Evolutionary conservation across 2,888 invertebrate species (phyloP), one percentile per base, ranked within the genome.

Genomic region (Oscheius onirici): DNA sequence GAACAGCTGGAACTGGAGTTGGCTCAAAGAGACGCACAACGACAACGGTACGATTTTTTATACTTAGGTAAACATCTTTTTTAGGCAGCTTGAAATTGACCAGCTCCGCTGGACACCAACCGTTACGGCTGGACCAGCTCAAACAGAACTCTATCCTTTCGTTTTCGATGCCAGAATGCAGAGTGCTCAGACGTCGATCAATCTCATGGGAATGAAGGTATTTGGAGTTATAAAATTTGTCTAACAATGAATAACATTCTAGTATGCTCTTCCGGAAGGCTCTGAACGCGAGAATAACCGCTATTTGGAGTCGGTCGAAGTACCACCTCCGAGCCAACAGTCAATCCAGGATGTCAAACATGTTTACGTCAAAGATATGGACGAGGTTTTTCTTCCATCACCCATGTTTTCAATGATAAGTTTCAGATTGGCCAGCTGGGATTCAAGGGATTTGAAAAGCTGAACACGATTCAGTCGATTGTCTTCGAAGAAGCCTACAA

Each of bases 401-500:
- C 11, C 34, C 15, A 67, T 54, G 5, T 75, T 72, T 71, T 90
- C 94, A 91, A 92, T 95, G 69, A 8, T 13, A 17, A 55, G 10
- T 75, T 74, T 69, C 90, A 94, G 91, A 92, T 95, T 68, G 95
- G 94, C 0, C 92, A 93, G 89, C 91, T 93, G 89, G 95, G 94
- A 0, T 99, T 99, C 88, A 91, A 92, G 83, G 94, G 93, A 81
- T 92, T 94, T 66, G 92, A 93, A 87, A 90, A 92, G 65, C 90
- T 99, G 43, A 99, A 99, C 89, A 91, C 93, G 68, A 97, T 99
- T 81, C 99, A 99, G 88, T 94, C 95, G 0, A 93, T 97, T 55
- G 97, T 99, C 0, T 99, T 93, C 88, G 92, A 94, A 73, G 92
- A 94, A 0, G 99, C 99, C 0, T 99, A 97, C 89, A 92, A 93